Conservation (phyloP, 2,888 invertebrate genomes). For the Acanthacorydalis orientalis region DNA sequence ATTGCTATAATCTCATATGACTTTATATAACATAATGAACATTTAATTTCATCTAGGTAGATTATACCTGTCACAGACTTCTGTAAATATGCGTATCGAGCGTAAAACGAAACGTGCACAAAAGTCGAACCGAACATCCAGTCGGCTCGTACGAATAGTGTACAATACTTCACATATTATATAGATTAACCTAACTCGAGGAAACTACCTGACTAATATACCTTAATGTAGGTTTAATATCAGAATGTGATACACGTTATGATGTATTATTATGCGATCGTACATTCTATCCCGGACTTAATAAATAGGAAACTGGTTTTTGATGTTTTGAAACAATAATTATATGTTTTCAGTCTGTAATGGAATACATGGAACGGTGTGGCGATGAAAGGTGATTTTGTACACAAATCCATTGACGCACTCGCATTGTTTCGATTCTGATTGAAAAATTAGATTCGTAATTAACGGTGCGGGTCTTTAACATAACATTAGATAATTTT, state of each 20-base stretch:
- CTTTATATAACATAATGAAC: slow-evolving; percentile 20
- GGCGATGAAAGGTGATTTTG: slow-evolving; percentile 11
- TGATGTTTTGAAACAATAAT: slow-evolving; percentile 28
- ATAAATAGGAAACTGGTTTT: slow-evolving; percentile 33
- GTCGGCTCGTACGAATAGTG: too few relatives aligned
- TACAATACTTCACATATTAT: slow-evolving; percentile 14
- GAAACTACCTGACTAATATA: slow-evolving; percentile 28
- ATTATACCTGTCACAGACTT: slow-evolving; percentile 1
- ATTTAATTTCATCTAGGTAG: slow-evolving; percentile 15
- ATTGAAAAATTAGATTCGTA: too few relatives aligned
- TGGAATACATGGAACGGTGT: slow-evolving; percentile 21
- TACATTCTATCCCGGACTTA: slow-evolving; percentile 31
- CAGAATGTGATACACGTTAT: not conserved
- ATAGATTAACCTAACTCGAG: slow-evolving; percentile 25
- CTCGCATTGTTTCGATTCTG: not conserved
- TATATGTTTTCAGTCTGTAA: slow-evolving; percentile 25
- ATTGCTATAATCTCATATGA: slow-evolving; percentile 21
- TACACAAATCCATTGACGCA: not conserved
- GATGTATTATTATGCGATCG: slow-evolving; percentile 9
- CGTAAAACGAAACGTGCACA: not conserved
- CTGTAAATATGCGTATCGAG: not conserved
- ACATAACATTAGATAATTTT: too few relatives aligned
- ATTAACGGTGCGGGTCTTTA: too few relatives aligned
- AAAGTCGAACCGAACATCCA: too few relatives aligned
- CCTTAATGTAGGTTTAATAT: slow-evolving; percentile 21